A percentile compares a stretch with the other conserved stretches of the same genome.
These are phyloP conservation scores for Nycticebus coucang DNA, from an alignment of 2,113 vertebrate species.

Conservation along the genomic window DNA sequence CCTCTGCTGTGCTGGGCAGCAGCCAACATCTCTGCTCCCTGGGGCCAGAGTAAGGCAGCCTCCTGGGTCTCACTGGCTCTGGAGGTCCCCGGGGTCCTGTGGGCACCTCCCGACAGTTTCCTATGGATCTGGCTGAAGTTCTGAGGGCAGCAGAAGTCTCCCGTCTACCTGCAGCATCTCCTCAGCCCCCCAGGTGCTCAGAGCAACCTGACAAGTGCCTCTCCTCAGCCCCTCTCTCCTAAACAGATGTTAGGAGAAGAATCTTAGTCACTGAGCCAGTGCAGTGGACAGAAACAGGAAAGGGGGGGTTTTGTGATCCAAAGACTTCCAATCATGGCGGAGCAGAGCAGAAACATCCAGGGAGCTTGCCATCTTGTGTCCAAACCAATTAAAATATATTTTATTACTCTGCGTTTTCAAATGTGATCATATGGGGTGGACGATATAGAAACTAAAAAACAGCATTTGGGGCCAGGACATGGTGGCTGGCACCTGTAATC, in stretches of 20 bases:
- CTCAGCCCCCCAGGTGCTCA: constrained; percentile 75
- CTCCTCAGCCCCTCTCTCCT: constrained; percentile 78
- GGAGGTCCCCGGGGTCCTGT: not conserved
- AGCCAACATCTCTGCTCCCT: not conserved
- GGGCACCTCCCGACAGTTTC: accelerated
- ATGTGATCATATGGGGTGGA: not conserved
- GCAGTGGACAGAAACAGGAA: constrained; percentile 82
- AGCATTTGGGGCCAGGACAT: too few species aligned
- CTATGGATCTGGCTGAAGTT: not conserved
- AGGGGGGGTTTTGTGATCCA: constrained; percentile 77
- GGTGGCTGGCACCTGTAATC: too few species aligned
- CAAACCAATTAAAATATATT: constrained; percentile 63
- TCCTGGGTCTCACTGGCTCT: not conserved
- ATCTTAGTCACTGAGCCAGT: constrained; percentile 83
- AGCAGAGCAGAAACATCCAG: constrained; percentile 75
- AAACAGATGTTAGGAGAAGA: constrained; percentile 82
- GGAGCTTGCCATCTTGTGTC: constrained; percentile 55
- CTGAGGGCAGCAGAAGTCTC: not conserved
- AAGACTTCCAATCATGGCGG: constrained; percentile 79
- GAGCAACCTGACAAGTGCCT: constrained; percentile 73
- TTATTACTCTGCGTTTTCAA: not conserved
- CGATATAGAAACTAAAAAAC: too few species aligned
- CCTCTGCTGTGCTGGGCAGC: too few species aligned
- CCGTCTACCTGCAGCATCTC: constrained; percentile 45
- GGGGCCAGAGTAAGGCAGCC: not conserved